These are phyloP conservation scores for Epizoanthus fatuus DNA, from an alignment of 92 coral and sea anemone genomes.

Conservation along the genomic window DNA sequence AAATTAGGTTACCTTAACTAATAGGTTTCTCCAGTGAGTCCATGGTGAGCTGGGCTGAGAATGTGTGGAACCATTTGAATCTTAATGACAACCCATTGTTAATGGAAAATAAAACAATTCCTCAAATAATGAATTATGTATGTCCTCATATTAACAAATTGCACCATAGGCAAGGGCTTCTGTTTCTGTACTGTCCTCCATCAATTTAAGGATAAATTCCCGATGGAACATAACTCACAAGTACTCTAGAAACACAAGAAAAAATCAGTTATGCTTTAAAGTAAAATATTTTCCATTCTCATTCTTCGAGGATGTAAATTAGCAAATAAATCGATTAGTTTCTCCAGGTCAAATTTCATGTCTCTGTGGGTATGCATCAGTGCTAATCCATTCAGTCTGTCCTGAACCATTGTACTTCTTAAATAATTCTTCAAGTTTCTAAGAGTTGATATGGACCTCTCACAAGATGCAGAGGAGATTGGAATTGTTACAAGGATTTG, in stretches of 20 bases:
- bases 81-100: conserved; percentile 46
- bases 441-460: conserved; percentile 72
- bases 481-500: conserved; percentile 73
- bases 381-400: conserved; percentile 73
- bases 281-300: conserved; percentile 58
- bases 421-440: conserved; percentile 68
- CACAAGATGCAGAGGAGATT: conserved; percentile 72
- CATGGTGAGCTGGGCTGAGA: conserved; percentile 26
- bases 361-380: conserved; percentile 76
- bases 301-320: conserved; percentile 72
- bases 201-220: conserved; percentile 70
- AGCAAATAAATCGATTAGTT: conserved; percentile 63
- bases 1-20: no score
- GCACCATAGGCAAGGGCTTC: conserved; percentile 46
- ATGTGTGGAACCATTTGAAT: conserved; percentile 39
- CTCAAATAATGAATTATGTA: conserved; percentile 21
- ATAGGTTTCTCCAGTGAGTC: conserved; percentile 15
- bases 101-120: conserved; percentile 35
- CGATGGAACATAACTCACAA: conserved; percentile 75
- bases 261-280: not conserved
- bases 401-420: conserved; percentile 72
- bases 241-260: conserved; percentile 48
- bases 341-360: conserved; percentile 59
- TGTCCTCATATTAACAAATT: conserved; percentile 27
- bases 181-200: conserved; percentile 82